Evolutionary conservation across 2,888 invertebrate species (phyloP).

Genomic region (Dynastes hyllus): DNA sequence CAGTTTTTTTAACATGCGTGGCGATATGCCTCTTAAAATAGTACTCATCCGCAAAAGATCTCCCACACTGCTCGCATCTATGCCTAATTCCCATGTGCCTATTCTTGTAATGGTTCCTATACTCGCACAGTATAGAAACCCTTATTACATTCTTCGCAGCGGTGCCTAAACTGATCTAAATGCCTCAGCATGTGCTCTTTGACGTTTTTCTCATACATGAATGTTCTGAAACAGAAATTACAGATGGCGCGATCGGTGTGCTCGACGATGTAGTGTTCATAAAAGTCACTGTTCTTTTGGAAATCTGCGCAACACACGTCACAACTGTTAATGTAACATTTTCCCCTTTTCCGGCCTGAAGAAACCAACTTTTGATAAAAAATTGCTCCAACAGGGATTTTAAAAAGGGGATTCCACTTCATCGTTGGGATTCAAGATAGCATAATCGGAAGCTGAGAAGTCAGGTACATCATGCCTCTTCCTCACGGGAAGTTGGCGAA

Average conservation of each 20-base stretch:
- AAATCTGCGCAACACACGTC: slow-evolving; percentile 67
- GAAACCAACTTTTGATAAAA: slow-evolving; percentile 69
- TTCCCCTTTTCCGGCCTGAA: slow-evolving; percentile 69
- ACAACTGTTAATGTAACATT: slow-evolving; percentile 69
- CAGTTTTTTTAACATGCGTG: slow-evolving; percentile 62
- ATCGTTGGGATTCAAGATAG: slow-evolving; percentile 64
- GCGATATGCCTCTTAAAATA: slow-evolving; percentile 69
- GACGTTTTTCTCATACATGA: slow-evolving; percentile 70
- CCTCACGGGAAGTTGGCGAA: slow-evolving; percentile 61
- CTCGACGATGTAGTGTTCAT: slow-evolving; percentile 65
- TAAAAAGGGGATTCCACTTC: no score
- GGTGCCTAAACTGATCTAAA: slow-evolving; percentile 69
- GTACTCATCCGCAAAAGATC: slow-evolving; percentile 70
- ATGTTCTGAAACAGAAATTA: slow-evolving; percentile 69
- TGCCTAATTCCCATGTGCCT: slow-evolving; percentile 70
- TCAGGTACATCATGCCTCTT: slow-evolving; percentile 67
- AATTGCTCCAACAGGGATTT: slow-evolving; percentile 70
- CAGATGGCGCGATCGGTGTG: slow-evolving; percentile 69
- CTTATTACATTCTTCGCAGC: slow-evolving; percentile 69
- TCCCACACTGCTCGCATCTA: slow-evolving; percentile 67
- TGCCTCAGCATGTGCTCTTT: slow-evolving; percentile 70
- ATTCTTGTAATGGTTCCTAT: slow-evolving; percentile 69
- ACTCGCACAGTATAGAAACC: slow-evolving; percentile 70
- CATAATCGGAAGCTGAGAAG: slow-evolving; percentile 67
- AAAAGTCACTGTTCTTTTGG: slow-evolving; percentile 67